Evolutionary conservation across 2,797 vertebrate genomes (phyloP), one percentile per base, ranked within the genome.

Genomic region (Momotus momota): DNA sequence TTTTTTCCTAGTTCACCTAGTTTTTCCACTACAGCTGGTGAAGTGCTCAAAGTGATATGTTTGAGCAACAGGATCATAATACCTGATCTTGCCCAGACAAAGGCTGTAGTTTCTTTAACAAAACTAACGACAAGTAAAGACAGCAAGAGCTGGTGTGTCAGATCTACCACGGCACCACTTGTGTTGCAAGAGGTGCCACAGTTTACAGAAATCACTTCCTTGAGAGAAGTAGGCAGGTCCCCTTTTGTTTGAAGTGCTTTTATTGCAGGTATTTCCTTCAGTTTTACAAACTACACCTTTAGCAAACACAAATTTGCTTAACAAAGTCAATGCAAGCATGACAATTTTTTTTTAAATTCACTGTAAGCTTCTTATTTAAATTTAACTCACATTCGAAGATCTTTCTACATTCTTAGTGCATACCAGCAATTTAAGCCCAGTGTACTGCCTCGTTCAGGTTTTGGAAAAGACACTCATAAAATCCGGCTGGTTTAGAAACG

Each of bases 201-300:
- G 18, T 86, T 84, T 55, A 91, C 35, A 88, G 77, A 95, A 91
- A 74, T 82, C 71, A 94, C 94, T 94, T 96, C 96, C 88, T 91
- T 96, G 54, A 94, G 91, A 92, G 66, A 49, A 81, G 38, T 5
- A 70, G 31, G 22, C 66, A 81, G 51, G 62, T 93, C 31, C 64
- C 49, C 6, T 51, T 95, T 64, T 35, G 61, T 88, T 54, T 86
- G 58, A 90, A 94, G 43, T 64, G 54, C 45, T 91, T 93, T 81
- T 73, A 80, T 43, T 71, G 65, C 86, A 81, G 84, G 29, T 16
- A 82, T 81, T 93, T 96, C 86, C 77, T 86, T 69, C 81, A 57
- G 49, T 75, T 92, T 96, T 81, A 83, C 31, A 84, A 82, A 71
- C 26, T 9, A 74, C 86, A 40, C 74, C 72, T 88, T 90, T 40